Conservation (phyloP, 2,888 invertebrate genomes). For the Oxystoma pomonae region DNA sequence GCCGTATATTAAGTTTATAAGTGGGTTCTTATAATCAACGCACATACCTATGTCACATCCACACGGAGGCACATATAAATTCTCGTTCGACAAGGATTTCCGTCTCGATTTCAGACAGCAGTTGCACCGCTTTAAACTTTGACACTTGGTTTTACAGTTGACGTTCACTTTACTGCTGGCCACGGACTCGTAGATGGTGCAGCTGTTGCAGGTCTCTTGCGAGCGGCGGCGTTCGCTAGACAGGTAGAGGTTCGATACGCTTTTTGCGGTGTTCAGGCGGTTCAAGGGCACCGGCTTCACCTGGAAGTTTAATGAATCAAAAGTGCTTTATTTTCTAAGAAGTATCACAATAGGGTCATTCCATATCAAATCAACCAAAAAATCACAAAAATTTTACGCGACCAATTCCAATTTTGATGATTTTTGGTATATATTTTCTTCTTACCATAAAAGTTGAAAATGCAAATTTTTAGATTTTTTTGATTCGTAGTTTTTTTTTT, state of each 20-base stretch:
- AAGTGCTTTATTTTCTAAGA: no score
- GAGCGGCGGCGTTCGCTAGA: constrained; percentile 37
- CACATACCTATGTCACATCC: constrained; percentile 47
- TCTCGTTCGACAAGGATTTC: constrained; percentile 60
- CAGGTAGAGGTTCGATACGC: constrained; percentile 47
- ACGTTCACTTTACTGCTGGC: constrained; percentile 37
- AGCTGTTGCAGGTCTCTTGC: constrained; percentile 43
- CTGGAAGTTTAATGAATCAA: no score
- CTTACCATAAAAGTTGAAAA: no score
- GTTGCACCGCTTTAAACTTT: constrained; percentile 38
- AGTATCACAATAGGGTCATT: no score
- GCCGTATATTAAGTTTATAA: no score
- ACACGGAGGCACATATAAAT: constrained; percentile 51
- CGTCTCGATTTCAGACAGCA: constrained; percentile 42
- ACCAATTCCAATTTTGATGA: no score
- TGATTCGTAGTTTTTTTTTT: no score
- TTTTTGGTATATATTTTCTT: no score
- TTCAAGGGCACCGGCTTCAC: constrained; percentile 42
- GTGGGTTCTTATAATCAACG: no score
- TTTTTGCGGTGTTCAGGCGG: constrained; percentile 53
- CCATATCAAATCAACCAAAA: no score
- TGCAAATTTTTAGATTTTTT: no score
- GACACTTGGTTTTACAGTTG: constrained; percentile 33
- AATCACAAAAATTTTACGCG: no score
- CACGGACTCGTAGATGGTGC: constrained; percentile 44